phyloP scores from a whole-genome alignment of 1,140 invertebrate species.

The Tetragonula clypearis region DNA sequence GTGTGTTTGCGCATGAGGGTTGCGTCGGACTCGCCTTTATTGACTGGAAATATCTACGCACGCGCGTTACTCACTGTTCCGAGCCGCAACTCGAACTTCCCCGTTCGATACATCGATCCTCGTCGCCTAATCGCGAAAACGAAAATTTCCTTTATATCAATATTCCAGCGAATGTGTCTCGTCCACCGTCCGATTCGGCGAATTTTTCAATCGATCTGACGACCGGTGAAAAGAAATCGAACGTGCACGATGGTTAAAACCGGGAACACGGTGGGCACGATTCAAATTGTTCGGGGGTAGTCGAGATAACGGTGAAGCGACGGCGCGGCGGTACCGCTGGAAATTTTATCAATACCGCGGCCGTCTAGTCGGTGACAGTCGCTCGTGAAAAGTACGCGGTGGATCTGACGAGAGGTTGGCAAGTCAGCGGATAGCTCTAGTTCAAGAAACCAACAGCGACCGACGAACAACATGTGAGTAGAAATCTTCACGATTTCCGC shows the following conservation, averaged over 20 bases:
- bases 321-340: constrained; percentile 62
- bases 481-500: not conserved
- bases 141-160: not conserved
- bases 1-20: constrained; percentile 72
- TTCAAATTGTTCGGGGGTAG: constrained; percentile 37
- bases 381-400: constrained; percentile 73
- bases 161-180: not conserved
- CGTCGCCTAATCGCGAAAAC: too few species aligned
- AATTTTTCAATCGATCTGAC: not conserved
- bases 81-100: constrained; percentile 50
- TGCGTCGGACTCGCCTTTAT: constrained; percentile 71
- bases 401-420: constrained; percentile 48
- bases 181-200: not conserved
- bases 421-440: constrained; percentile 52
- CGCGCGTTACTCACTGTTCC: constrained; percentile 52
- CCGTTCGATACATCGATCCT: constrained; percentile 55
- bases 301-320: constrained; percentile 60
- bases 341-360: constrained; percentile 81
- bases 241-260: not conserved
- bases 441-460: constrained; percentile 45
- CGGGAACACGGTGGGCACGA: not conserved
- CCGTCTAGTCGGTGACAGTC: constrained; percentile 72
- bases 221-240: too few species aligned
- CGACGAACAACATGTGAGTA: constrained; percentile 72
- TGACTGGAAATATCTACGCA: constrained; percentile 69